Percentiles rank a stretch among this genome's conserved stretches.
Conservation (phyloP, 2,888 invertebrate species). For the Seira sanloemensis region DNA sequence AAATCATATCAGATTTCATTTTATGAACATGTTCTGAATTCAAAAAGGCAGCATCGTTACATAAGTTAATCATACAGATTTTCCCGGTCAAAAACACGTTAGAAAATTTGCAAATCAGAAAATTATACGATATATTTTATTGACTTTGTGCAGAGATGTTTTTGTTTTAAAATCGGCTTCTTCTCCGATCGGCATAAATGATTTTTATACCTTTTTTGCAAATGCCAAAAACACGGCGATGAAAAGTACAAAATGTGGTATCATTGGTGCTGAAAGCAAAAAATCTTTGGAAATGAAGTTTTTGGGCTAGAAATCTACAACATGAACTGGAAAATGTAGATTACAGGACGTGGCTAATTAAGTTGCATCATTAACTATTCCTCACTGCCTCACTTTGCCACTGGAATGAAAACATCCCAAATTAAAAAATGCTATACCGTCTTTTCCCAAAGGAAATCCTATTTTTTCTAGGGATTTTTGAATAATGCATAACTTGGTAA, state of each 20-base stretch:
- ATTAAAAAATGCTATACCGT: not conserved
- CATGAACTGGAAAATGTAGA: not conserved
- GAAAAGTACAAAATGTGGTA: not conserved
- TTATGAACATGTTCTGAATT: slow-evolving; percentile 48
- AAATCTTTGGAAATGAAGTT: not conserved
- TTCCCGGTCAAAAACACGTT: no score
- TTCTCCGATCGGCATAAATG: no score
- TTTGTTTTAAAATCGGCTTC: no score
- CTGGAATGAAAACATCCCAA: not conserved
- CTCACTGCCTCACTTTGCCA: not conserved
- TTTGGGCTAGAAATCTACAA: not conserved
- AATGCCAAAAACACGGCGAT: no score
- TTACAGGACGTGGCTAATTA: not conserved
- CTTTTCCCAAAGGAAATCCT: not conserved
- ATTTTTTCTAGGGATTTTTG: not conserved
- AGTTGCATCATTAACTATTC: not conserved
- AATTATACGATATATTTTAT: no score
- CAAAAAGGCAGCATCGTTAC: slow-evolving; percentile 32
- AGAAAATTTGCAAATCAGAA: no score
- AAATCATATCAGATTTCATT: slow-evolving; percentile 50
- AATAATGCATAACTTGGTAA: not conserved
- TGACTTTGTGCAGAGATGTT: no score
- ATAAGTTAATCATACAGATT: not conserved
- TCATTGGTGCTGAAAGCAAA: not conserved
- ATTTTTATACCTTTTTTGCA: not conserved